These are phyloP conservation scores for Parus major DNA, from an alignment of 2,113 vertebrate genomes.

Conservation along the genomic window DNA sequence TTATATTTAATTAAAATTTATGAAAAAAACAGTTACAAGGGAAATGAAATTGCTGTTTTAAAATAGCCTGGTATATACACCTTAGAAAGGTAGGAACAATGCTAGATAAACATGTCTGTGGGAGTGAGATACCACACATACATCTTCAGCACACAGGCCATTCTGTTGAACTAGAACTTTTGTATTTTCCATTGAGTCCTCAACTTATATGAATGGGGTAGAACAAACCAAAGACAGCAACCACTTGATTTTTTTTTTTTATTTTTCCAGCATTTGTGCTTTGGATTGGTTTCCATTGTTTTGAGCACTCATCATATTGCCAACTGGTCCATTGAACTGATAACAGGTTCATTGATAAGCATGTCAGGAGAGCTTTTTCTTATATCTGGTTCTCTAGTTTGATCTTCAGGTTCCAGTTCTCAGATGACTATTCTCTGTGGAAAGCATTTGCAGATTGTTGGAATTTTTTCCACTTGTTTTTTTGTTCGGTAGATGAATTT, in stretches of 20 bases:
- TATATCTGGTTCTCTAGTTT: not conserved
- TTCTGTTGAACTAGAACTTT: not conserved
- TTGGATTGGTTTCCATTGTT: not conserved
- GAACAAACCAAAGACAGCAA: not conserved
- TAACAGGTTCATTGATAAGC: not conserved
- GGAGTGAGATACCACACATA: not conserved
- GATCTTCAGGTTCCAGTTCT: not conserved
- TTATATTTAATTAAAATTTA: constrained; percentile 51
- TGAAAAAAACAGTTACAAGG: not conserved
- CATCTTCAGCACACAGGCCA: not conserved
- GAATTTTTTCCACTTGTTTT: not conserved
- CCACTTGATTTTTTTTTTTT: not conserved
- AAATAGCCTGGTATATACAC: not conserved
- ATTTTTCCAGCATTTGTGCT: not conserved
- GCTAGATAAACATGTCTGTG: not conserved
- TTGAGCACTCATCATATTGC: not conserved
- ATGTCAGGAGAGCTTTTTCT: not conserved
- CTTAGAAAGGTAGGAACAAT: not conserved
- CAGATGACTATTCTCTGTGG: not conserved
- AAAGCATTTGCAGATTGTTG: not conserved
- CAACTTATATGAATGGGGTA: not conserved
- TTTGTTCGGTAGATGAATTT: not conserved
- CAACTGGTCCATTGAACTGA: not conserved
- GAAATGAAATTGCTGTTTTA: not conserved
- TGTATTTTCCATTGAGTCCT: rapidly evolving